Conservation (phyloP, 2,113 vertebrate genomes). For the Panthera tigris region DNA sequence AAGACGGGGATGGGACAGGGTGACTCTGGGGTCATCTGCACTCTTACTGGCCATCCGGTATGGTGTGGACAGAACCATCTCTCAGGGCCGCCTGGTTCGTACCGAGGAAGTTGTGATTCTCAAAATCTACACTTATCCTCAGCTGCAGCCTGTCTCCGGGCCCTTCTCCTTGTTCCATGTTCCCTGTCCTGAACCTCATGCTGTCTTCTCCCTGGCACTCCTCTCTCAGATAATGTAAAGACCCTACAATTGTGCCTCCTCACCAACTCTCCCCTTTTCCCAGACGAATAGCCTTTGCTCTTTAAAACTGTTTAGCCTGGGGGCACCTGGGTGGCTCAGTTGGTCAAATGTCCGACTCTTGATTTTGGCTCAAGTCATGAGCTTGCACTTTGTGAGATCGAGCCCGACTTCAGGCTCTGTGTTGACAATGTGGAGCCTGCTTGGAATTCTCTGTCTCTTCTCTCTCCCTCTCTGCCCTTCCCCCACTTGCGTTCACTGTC, state of each 20-base stretch:
- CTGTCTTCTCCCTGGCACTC: too few relatives aligned
- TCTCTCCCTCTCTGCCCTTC: neutral
- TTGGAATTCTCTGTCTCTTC: neutral
- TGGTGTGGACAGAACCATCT: neutral
- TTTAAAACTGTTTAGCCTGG: neutral
- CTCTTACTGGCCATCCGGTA: accelerated
- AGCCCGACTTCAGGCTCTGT: neutral
- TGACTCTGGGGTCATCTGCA: too few relatives aligned
- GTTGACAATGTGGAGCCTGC: neutral
- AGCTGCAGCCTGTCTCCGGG: neutral
- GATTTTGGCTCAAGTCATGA: neutral
- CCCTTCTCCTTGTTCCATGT: neutral
- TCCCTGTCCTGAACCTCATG: neutral
- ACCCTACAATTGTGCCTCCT: too few relatives aligned
- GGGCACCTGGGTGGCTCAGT: neutral
- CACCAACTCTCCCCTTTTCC: neutral
- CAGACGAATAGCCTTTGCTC: neutral
- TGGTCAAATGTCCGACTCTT: neutral
- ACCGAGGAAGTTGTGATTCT: too few relatives aligned
- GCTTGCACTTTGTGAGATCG: neutral
- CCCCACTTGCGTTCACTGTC: accelerated
- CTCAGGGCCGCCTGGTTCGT: neutral
- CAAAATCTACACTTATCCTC: neutral
- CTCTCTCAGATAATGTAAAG: neutral
- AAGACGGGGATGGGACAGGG: neutral